Conservation (phyloP, 1,140 invertebrate genomes). For the silkworm (Bombyx mori) region DNA sequence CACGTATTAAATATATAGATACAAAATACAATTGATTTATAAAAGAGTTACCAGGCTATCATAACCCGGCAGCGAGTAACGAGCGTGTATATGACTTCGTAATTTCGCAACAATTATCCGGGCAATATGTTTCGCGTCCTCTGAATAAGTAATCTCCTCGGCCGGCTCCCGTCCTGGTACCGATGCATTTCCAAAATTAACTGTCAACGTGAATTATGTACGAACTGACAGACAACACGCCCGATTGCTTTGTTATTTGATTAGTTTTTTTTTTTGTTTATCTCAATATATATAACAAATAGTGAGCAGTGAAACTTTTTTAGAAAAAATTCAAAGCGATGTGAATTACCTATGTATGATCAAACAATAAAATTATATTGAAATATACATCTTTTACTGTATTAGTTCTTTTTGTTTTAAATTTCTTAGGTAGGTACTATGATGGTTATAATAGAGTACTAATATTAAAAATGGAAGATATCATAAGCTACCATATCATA, state of each 20-base stretch:
- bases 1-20: too few relatives aligned
- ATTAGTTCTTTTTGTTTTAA: too few relatives aligned
- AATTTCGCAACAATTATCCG: slow-evolving; percentile 35
- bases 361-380: too few relatives aligned
- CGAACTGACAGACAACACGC: slow-evolving; percentile 20
- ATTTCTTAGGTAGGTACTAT: too few relatives aligned
- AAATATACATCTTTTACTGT: too few relatives aligned
- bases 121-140: slow-evolving; percentile 24
- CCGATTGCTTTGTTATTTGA: slow-evolving; percentile 33
- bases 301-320: too few relatives aligned
- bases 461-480: too few relatives aligned
- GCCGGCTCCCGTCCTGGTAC: slow-evolving; percentile 7
- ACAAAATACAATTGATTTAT: too few relatives aligned
- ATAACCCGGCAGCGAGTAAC: slow-evolving; percentile 1
- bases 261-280: slow-evolving; percentile 6
- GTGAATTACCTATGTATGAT: too few relatives aligned
- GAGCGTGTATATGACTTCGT: neutral
- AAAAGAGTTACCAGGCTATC: slow-evolving; percentile 1
- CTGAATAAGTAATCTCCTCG: slow-evolving; percentile 35
- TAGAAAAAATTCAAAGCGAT: too few relatives aligned
- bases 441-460: too few relatives aligned
- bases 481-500: too few relatives aligned
- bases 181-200: slow-evolving; percentile 36
- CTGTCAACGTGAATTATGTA: slow-evolving; percentile 34
- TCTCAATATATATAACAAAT: slow-evolving; percentile 12